Evolutionary conservation across 1,140 invertebrate species (phyloP).

Genomic region (Drosophila suzukii): DNA sequence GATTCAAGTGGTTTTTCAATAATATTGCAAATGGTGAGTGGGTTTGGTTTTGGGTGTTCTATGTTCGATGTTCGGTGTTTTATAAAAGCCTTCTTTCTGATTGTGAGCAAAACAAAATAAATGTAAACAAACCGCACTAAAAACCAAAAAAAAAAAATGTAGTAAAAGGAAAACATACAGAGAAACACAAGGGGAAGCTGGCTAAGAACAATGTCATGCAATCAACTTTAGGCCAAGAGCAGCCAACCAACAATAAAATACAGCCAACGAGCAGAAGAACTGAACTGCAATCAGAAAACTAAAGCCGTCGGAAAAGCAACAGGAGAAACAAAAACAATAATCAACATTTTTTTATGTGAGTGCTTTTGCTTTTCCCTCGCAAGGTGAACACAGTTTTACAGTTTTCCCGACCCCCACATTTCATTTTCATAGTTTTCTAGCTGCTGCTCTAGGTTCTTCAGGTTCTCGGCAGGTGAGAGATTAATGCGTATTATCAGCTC

Average conservation of each 20-base stretch:
- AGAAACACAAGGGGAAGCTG: constrained; percentile 19
- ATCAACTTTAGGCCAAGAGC: constrained; percentile 77
- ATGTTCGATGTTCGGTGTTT: background rate
- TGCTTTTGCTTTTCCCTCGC: constrained; percentile 16
- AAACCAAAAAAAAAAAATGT: constrained; percentile 7
- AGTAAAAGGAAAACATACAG: background rate
- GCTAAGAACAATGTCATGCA: constrained; percentile 77
- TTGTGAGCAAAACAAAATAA: constrained; percentile 66
- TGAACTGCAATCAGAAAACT: constrained; percentile 43
- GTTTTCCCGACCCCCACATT: constrained; percentile 16
- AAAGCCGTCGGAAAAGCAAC: constrained; percentile 33
- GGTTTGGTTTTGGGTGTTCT: background rate
- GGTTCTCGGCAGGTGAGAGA: constrained; percentile 35
- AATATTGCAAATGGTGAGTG: constrained; percentile 52
- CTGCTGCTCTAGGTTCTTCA: constrained; percentile 1
- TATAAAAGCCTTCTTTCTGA: constrained; percentile 43
- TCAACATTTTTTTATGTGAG: constrained; percentile 34
- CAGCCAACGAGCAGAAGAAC: constrained; percentile 21
- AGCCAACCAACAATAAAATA: constrained; percentile 56
- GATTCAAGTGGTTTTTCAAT: constrained; percentile 51
- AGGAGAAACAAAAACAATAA: constrained; percentile 47
- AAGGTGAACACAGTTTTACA: constrained; percentile 46
- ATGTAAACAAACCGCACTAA: constrained; percentile 64
- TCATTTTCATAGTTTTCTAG: constrained; percentile 31
- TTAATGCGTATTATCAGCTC: constrained; percentile 44